Percentiles rank a stretch among this genome's conserved stretches.
These are phyloP conservation scores for Malaclemys terrapin DNA, from an alignment of 2,113 vertebrate species.

Conservation along the genomic window DNA sequence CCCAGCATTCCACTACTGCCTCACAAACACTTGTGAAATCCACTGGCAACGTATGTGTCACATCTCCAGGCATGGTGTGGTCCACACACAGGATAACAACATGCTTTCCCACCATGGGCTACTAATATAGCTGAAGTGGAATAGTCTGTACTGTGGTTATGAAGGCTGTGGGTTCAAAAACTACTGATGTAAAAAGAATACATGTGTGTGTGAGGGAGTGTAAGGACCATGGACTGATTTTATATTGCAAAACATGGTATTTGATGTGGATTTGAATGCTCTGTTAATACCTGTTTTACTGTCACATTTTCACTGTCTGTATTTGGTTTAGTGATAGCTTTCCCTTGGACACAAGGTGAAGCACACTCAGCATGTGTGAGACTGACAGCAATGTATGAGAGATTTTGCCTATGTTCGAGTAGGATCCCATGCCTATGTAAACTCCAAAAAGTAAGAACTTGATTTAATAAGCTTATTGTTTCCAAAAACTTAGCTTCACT, in stretches of 20 bases:
- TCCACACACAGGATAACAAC: background rate
- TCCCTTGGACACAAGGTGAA: background rate
- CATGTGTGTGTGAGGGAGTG: no score
- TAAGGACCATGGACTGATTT: no score
- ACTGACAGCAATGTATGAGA: no score
- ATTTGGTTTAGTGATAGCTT: background rate
- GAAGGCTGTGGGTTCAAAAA: background rate
- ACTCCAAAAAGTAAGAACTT: background rate
- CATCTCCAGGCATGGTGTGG: background rate
- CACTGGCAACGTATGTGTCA: background rate
- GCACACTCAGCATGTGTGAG: fast-evolving
- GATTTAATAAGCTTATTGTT: background rate
- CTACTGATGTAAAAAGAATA: no score
- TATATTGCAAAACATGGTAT: background rate
- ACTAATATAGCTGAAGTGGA: background rate
- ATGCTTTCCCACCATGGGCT: background rate
- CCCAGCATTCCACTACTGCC: no score
- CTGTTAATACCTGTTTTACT: fast-evolving
- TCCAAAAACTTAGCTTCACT: constrained; percentile 7
- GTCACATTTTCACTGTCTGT: background rate
- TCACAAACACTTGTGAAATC: background rate
- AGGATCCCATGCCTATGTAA: background rate
- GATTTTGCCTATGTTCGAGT: no score
- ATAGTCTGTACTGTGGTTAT: background rate
- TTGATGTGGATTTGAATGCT: background rate